Base-by-base conservation (phyloP, 2,113 vertebrate species). In the Eulemur rufifrons region DNA sequence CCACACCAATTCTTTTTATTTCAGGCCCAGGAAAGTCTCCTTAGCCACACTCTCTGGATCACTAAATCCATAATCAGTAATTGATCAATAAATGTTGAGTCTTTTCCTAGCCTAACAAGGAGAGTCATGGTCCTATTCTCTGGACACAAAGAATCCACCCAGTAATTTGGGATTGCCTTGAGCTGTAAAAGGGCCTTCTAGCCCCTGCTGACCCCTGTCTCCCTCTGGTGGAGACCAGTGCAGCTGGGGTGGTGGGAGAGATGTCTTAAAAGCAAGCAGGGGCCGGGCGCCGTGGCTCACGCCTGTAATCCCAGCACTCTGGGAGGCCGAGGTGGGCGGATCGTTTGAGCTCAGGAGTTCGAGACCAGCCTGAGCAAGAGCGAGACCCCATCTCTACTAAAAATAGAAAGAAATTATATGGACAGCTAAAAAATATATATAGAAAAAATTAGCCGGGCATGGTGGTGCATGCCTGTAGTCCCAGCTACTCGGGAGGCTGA, bases 161-260 rank as follows among this genome's bases (percentile, higher is more conserved):
- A 2, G 27, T 92, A 45, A 73, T 54, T n/a, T 71, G 50, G 59
- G 5, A 47, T 66, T 78, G 71, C 42, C 13, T 66, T 81, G 39
- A 64, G 20, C 34, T 69, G 18, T 12, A 83, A 78, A 27, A 89
- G 37, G 37, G 6, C 15, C n/a, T 77, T 85, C 85, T n/a, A 68
- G 23, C 1, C 23, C 50, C 52, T 76, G 52, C 64, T 66, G n/a
- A 73, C 37, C 73, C 27, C 56, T 64, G 11, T n/a, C 74, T 78
- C 61, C 52, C 87, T 96, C 84, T 81, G 47, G 74, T 82, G 32
- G 59, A 92, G 82, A 47, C 86, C 61, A 52, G 82, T 64, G 39
- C 45, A 66, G 13, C 39, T 56, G 2, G 56, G 11, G 34, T 34
- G n/a, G 45, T 74, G 11, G 69, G 11, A 81, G 12, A 8, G 39